Evolutionary conservation across 2,888 invertebrate genomes (phyloP).

Genomic region (Drosophila macrospina): DNA sequence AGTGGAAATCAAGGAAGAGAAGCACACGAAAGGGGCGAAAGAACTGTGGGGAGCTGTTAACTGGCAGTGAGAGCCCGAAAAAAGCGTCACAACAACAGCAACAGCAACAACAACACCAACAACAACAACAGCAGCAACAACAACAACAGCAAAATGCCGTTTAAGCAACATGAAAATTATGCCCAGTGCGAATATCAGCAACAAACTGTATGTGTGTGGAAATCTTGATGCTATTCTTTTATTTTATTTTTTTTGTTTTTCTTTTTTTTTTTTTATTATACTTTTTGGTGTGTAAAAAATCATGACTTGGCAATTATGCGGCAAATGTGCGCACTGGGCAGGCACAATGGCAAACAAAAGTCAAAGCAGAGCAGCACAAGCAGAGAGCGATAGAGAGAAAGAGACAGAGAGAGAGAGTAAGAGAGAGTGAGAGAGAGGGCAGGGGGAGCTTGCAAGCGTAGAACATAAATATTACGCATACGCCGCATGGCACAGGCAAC

Average conservation of each 20-base stretch:
- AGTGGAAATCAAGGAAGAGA: constrained; percentile 24
- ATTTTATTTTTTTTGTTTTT: constrained; percentile 29
- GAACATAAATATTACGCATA: constrained; percentile 73
- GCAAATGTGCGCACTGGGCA: constrained; percentile 77
- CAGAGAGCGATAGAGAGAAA: constrained; percentile 1
- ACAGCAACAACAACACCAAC: constrained; percentile 65
- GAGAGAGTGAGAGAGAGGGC: background rate
- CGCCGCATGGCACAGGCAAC: constrained; percentile 69
- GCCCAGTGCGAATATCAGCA: constrained; percentile 80
- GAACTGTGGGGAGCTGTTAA: constrained; percentile 12
- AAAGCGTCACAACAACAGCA: constrained; percentile 25
- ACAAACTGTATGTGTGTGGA: constrained; percentile 39
- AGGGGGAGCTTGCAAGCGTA: constrained; percentile 5
- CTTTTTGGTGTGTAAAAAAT: constrained; percentile 69
- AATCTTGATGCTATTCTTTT: constrained; percentile 17
- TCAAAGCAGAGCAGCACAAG: background rate
- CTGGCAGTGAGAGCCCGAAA: constrained; percentile 16
- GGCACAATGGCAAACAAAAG: constrained; percentile 53
- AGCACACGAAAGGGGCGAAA: background rate
- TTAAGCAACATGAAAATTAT: constrained; percentile 81
- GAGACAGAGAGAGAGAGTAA: background rate
- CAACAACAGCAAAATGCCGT: constrained; percentile 69
- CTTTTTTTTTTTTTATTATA: constrained; percentile 32
- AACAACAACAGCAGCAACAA: too few relatives aligned
- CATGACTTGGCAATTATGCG: constrained; percentile 80